Base-by-base conservation (phyloP, 2,888 invertebrate genomes). In the Invenusta paracnida region DNA sequence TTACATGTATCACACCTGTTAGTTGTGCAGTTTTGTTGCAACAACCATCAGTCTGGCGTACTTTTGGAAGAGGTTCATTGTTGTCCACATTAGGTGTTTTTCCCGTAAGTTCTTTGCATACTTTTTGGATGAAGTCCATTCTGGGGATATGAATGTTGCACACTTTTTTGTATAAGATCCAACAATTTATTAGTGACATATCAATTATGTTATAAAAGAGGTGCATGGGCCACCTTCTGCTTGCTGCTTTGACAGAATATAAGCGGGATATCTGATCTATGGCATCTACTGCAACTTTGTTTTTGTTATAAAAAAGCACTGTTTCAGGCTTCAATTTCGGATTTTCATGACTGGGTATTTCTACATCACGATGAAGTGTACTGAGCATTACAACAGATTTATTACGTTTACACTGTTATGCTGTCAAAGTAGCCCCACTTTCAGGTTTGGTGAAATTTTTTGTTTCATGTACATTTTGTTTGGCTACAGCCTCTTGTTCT, bases 111-210 rank as follows among this genome's bases (percentile, higher is more conserved):
- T 79, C 5, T 79, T 79, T 23, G n/a, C 79, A 27, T 23, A 79
- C 79, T 23, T 79, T 79, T 79, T 79, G 11, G n/a, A 79, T 79
- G n/a, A 79, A 79, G n/a, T 79, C 5, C 2, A 5, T 79, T 79
- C 23, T 2, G 29, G 5, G 2, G n/a, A 79, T 79, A 5, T 2
- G n/a, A 2, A 48, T 48, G 48, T 48, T 5, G 17, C 5, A 48
- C 17, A 48, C 48, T 48, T 48, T 17, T 48, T 48, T 48, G 17
- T 48, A 48, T 17, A 48, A 11, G 17, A 48, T 48, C 48, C 48
- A 48, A 17, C 48, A 11, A 48, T 48, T 48, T 48, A 48, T 48
- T 11, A 48, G 48, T 48, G 48, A 5, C 17, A 48, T 48, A 48
- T 5, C 48, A 48, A 48, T 48, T 11, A 48, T 48, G 17, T 48